Conservation (phyloP, 2,797 vertebrate genomes). For the Basileuterus tristriatus region DNA sequence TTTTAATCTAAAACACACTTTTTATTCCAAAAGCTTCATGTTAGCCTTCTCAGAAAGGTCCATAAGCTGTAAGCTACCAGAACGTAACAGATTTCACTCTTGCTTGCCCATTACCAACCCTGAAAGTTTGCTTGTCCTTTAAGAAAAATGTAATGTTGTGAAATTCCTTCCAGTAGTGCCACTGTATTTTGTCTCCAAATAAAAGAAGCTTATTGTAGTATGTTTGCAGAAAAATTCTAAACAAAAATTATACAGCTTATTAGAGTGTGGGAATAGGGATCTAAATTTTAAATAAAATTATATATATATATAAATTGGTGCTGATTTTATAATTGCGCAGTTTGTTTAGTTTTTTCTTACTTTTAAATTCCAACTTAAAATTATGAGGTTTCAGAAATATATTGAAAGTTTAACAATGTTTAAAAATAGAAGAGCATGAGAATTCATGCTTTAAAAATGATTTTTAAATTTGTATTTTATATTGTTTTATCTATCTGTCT, state of each 20-base stretch:
- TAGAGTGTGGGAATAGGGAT: slow-evolving; percentile 98
- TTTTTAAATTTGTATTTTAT: slow-evolving; percentile 99
- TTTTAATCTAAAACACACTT: slow-evolving; percentile 74
- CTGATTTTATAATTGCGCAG: slow-evolving; percentile 99
- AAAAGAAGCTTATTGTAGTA: slow-evolving; percentile 91
- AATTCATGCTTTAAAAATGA: slow-evolving; percentile 96
- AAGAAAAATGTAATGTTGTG: slow-evolving; percentile 86
- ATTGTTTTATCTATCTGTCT: slow-evolving; percentile 97
- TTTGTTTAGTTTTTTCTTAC: slow-evolving; percentile 94
- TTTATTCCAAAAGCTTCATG: slow-evolving; percentile 76
- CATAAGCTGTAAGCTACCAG: slow-evolving; percentile 74
- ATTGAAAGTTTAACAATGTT: slow-evolving; percentile 94
- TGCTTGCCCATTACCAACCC: slow-evolving; percentile 80
- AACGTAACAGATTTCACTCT: slow-evolving; percentile 76
- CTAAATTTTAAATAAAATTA: slow-evolving; percentile 99
- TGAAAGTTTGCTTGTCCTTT: slow-evolving; percentile 88
- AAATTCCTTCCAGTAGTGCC: slow-evolving; percentile 92
- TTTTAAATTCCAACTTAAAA: slow-evolving; percentile 96
- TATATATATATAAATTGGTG: slow-evolving; percentile 99
- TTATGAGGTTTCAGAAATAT: slow-evolving; percentile 97
- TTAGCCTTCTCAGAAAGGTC: slow-evolving; percentile 77
- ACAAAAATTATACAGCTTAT: slow-evolving; percentile 96
- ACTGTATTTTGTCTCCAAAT: slow-evolving; percentile 95
- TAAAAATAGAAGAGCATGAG: slow-evolving; percentile 92
- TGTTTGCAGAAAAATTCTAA: slow-evolving; percentile 90